Base-by-base conservation (phyloP, 2,113 vertebrate species). In the Zapus hudsonius region DNA sequence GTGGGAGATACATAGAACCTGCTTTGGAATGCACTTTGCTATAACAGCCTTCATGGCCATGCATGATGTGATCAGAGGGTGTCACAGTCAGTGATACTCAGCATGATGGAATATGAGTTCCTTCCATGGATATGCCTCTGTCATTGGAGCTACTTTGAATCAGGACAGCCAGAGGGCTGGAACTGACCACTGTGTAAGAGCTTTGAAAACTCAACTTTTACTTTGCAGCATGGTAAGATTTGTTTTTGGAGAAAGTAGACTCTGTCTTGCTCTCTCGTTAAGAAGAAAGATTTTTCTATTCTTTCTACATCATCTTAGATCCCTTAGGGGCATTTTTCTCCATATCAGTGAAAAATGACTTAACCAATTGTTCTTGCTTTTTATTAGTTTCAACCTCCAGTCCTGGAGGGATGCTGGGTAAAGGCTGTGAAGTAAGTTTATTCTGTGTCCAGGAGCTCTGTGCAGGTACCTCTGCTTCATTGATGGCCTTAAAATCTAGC, bases 31-130 rank as follows among this genome's bases (percentile, higher is more conserved):
- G 52, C 16, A 7, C 52, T 52, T 52, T 52, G 52, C 11, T 52
- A 40, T 17, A 2, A 6, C n/a, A 7, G 19, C 19, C 10, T 11
- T 78, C 42, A 5, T 0, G 7, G n/a, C 7, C 22, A 0, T 0
- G n/a, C 15, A 0, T 5, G 15, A 29, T 2, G 2, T 33, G 23
- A 27, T 16, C 6, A 0, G 0, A 10, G 40, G 22, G 6, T 0
- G 23, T 33, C 1, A 0, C 0, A 4, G 31, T 4, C 17, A 69
- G 11, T 3, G 9, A 4, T 33, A 0, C 2, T 16, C 36, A 22
- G 40, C 0, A 6, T 52, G 55, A 5, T 85, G 55, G 13, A 2
- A n/a, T 19, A 4, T 25, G 27, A 22, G 2, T 8, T 31, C 22
- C 19, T 25, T 72, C 25, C 22, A 11, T 0, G 0, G 42, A 13